Evolutionary conservation across 1,140 invertebrate species (phyloP).

Genomic region (Drosophila truncata): DNA sequence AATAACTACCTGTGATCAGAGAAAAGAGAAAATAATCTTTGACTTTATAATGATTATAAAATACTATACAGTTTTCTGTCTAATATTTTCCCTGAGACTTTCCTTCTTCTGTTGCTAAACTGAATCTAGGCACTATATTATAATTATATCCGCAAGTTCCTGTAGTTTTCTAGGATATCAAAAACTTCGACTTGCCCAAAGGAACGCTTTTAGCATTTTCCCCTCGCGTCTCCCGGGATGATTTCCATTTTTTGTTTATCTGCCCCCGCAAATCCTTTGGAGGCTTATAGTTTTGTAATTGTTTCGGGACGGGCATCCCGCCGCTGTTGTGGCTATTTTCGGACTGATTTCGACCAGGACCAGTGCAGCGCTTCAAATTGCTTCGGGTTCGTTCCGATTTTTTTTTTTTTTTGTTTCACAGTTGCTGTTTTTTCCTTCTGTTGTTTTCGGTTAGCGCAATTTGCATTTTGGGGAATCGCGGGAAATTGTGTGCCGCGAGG

Average conservation of each 20-base stretch:
- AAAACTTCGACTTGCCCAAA: not conserved
- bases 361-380: constrained; percentile 57
- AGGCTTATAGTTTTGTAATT: constrained; percentile 83
- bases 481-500: constrained; percentile 74
- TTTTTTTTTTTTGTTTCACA: not conserved
- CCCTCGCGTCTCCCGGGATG: not conserved
- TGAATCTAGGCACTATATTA: not conserved
- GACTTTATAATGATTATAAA: not conserved
- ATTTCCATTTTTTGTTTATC: constrained; percentile 72
- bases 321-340: constrained; percentile 62
- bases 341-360: constrained; percentile 43
- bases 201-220: not conserved
- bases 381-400: constrained; percentile 44
- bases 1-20: not conserved
- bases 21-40: not conserved
- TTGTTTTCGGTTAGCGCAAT: constrained; percentile 44
- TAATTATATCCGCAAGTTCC: not conserved
- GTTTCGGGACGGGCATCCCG: constrained; percentile 50
- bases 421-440: constrained; percentile 6
- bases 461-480: constrained; percentile 64
- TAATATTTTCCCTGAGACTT: too few relatives aligned
- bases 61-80: not conserved
- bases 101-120: not conserved
- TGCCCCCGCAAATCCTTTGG: constrained; percentile 63
- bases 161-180: not conserved